Evolutionary conservation across 2,888 invertebrate species (phyloP).

Genomic region (Endomychus coccineus): DNA sequence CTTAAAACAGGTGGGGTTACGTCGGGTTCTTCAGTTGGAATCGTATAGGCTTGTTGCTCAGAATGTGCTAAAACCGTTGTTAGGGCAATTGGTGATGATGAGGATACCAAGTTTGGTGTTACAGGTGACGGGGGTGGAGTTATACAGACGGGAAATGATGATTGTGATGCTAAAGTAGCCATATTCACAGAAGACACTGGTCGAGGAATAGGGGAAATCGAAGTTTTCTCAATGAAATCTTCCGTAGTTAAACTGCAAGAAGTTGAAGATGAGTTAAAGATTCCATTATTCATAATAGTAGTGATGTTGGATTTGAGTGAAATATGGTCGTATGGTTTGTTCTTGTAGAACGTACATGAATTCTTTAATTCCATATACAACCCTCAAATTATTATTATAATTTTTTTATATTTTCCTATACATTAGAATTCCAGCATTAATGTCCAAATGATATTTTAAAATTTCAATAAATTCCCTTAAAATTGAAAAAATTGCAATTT

Average conservation of each 20-base stretch:
- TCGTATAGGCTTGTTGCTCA: conserved; percentile 8
- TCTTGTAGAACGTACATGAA: too few relatives aligned
- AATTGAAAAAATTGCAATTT: too few relatives aligned
- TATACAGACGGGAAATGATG: conserved; percentile 35
- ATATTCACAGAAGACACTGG: conserved; percentile 41
- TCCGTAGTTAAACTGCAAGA: conserved; percentile 22
- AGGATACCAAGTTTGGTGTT: not conserved
- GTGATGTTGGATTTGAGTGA: too few relatives aligned
- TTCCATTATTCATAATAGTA: too few relatives aligned
- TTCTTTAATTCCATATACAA: too few relatives aligned
- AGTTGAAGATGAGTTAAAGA: too few relatives aligned
- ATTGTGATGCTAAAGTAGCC: conserved; percentile 35
- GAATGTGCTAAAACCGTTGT: not conserved
- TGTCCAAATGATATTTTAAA: too few relatives aligned
- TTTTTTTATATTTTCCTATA: not conserved
- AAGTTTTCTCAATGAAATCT: too few relatives aligned
- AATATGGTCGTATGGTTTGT: too few relatives aligned
- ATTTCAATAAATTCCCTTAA: too few relatives aligned
- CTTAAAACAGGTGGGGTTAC: conserved; percentile 43
- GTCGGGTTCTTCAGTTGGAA: conserved; percentile 29
- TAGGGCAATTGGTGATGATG: not conserved
- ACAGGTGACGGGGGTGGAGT: conserved; percentile 35
- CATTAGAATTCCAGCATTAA: not conserved
- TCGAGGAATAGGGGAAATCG: conserved; percentile 39
- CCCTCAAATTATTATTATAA: too few relatives aligned